Evolutionary conservation across 2,888 invertebrate species (phyloP), one percentile per base, ranked within the genome.

Genomic region (Agapetus fuscipes): DNA sequence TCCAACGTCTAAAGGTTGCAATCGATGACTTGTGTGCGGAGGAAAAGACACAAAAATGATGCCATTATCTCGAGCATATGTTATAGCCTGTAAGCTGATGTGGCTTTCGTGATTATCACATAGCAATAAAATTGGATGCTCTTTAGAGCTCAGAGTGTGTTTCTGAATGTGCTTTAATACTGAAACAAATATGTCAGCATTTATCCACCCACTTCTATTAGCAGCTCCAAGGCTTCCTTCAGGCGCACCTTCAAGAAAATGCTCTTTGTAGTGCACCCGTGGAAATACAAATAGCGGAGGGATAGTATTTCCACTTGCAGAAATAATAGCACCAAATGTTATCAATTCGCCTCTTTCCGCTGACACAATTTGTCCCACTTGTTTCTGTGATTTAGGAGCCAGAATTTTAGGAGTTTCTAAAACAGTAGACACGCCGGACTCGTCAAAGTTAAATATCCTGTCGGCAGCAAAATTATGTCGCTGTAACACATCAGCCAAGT

Each of bases 1-100:
- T 25, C 54, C 48, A 7, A 53, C 47, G 39, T 56, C 56, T 24
- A 57, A 41, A 11, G 57, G 59, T 49, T 61, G 60, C 3, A 58
- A 36, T 24, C 53, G 51, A 43, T 61, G 56, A 12, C 52, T 51
- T 39, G 54, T 58, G 45, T 56, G 57, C 16, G 50, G 49, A 17
- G 48, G 51, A 43, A 52, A 53, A 24, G 37, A 54, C 49, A 35
- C 34, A 28, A 28, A 48, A 35, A 55, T 50, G 38, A 60, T 54
- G n/a, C 57, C 57, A 50, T 58, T 56, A 13, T 55, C 53, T 43
- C 53, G 53, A 29, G 53, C 54, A 44, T 49, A 52, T 33, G 56
- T 46, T 29, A 61, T 48, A 35, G 50, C 48, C 34, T 50, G 49
- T 27, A 56, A 39, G 12, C 51, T 50, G 28, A 51, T 42, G 41